Evolutionary conservation across 2,113 vertebrate species (phyloP), one percentile per base, ranked within the genome.

Genomic region (Opisthocomus hoazin): DNA sequence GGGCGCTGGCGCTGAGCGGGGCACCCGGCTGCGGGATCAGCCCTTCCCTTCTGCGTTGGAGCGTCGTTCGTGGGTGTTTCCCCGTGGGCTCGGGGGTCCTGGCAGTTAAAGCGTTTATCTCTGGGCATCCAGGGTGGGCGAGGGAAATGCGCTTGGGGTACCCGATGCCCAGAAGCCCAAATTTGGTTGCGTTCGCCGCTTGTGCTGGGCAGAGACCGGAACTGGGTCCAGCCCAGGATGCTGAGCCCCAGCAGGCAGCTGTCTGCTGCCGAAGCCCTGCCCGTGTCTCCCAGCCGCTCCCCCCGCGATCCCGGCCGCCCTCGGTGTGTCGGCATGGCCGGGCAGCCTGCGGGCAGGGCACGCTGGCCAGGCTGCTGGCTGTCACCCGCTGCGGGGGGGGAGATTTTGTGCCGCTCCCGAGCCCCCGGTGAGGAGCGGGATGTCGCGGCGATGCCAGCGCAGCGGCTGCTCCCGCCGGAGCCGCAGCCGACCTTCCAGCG

Each of bases 361-460:
- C 3, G 1, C n/a, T n/a, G n/a, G n/a, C 30, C 1, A 5, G 37
- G 73, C 69, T 57, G 61, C 56, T 6, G 16, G 1, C 45, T 12
- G n/a, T 69, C 69, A 15, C 82, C 93, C 43, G 0, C 6, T 1
- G 0, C 20, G 12, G 9, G 57, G 6, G 37, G 18, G 1, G 21
- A 15, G 64, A 2, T 30, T 66, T 26, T 3, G 11, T 73, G 73
- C 54, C 3, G 0, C 27, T 51, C 18, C 48, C 15, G 0, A 76
- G 19, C 53, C 74, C 82, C 77, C n/a, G 3, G 0, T 3, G 51
- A 51, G 10, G 7, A 23, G n/a, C 11, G 1, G 78, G 79, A 6
- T 11, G 5, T 10, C 0, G 36, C 3, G 12, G 50, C 4, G 45
- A 1, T 61, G 93, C 54, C 22, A 0, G 8, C 41, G 0, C 0